Percentiles rank a stretch among this genome's conserved stretches.
Evolutionary conservation across 1,140 invertebrate genomes (phyloP).

Genomic region (Polyergus mexicanus): DNA sequence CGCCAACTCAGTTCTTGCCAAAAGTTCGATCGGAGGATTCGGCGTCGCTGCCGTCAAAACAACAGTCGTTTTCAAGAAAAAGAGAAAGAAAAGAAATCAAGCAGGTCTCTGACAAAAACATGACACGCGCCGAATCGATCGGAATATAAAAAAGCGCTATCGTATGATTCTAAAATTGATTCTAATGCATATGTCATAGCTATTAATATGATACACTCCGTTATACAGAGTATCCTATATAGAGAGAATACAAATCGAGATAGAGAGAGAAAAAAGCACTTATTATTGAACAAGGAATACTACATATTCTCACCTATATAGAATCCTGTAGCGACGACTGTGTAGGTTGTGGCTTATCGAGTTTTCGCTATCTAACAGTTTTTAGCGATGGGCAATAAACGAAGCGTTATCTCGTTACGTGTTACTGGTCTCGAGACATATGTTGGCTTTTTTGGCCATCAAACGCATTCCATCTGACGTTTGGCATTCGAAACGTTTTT

Average conservation of each 20-base stretch:
- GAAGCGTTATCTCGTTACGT: neutral
- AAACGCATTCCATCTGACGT: neutral
- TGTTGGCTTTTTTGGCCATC: neutral
- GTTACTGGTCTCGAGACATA: constrained; percentile 7
- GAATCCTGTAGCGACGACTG: too few species aligned
- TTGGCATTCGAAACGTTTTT: constrained; percentile 1
- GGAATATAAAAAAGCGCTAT: neutral
- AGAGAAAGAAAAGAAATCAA: neutral
- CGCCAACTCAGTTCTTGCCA: neutral
- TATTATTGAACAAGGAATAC: too few species aligned
- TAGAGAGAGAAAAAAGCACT: too few species aligned
- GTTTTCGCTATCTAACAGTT: neutral
- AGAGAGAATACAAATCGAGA: too few species aligned
- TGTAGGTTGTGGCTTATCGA: neutral
- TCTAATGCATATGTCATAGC: neutral
- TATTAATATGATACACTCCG: neutral
- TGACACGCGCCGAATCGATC: neutral
- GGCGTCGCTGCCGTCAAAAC: neutral
- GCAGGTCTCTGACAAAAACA: neutral
- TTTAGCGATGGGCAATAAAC: constrained; percentile 20
- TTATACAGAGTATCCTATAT: too few species aligned
- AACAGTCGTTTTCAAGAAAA: neutral
- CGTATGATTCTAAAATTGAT: neutral
- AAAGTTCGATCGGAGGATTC: neutral
- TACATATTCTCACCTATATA: too few species aligned